These are phyloP conservation scores for Hypothenemus hampei DNA, from an alignment of 1,140 invertebrate species.

Conservation along the genomic window DNA sequence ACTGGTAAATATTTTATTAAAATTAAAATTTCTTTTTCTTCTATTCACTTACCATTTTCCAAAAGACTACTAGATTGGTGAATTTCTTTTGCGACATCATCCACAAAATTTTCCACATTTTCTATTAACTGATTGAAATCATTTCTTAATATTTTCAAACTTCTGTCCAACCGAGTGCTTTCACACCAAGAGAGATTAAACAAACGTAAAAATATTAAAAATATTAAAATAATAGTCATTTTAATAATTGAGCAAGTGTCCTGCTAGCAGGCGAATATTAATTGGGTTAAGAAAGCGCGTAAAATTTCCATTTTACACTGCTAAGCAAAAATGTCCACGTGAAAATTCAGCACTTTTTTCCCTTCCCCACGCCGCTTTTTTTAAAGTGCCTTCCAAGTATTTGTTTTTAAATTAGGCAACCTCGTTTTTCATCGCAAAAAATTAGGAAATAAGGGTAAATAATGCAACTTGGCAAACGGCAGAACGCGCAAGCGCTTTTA, in stretches of 20 bases:
- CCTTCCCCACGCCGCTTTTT: too few relatives aligned
- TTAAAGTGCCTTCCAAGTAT: too few relatives aligned
- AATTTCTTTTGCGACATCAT: constrained; percentile 11
- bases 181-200: background rate
- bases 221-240: background rate
- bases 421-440: too few relatives aligned
- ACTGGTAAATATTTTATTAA: background rate
- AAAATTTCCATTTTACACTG: too few relatives aligned
- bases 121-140: constrained; percentile 20
- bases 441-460: too few relatives aligned
- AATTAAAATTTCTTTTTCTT: background rate
- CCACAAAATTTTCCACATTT: constrained; percentile 15
- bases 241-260: background rate
- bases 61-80: background rate
- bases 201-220: background rate
- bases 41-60: background rate
- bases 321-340: background rate
- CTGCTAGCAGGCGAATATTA: background rate
- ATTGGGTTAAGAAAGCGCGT: background rate
- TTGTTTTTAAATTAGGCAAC: too few relatives aligned
- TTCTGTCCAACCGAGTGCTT: background rate
- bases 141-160: constrained; percentile 12
- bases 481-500: too few relatives aligned
- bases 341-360: background rate
- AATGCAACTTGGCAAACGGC: too few relatives aligned